phyloP scores from a whole-genome alignment of 2,888 invertebrate species.

The Stratiomys singularior region DNA sequence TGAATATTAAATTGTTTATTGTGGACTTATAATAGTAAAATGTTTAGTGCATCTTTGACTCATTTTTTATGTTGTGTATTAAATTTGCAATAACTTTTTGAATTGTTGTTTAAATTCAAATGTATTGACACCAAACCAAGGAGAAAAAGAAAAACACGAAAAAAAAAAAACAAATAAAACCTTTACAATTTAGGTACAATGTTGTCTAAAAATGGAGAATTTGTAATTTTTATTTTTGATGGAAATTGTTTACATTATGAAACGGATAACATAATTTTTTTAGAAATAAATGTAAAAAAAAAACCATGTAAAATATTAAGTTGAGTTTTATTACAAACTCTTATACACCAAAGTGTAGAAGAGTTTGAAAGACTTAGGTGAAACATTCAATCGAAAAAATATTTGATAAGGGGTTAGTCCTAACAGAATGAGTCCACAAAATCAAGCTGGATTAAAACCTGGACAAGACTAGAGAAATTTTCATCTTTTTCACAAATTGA shows the following conservation, averaged over 20 bases:
- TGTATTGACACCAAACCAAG: neutral
- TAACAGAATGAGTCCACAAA: neutral
- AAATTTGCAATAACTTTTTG: neutral
- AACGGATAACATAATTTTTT: conserved; percentile 26
- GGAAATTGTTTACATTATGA: conserved; percentile 34
- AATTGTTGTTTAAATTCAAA: conserved; percentile 31
- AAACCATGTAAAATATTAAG: too few species aligned
- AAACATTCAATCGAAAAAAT: too few species aligned
- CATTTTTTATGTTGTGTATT: neutral
- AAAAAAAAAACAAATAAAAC: neutral
- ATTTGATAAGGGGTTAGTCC: too few species aligned
- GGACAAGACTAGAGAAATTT: too few species aligned
- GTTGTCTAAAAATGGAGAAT: neutral
- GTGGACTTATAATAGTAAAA: neutral
- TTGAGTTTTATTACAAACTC: neutral
- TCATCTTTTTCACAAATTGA: too few species aligned
- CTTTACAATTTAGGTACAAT: conserved; percentile 20
- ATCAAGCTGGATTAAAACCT: too few species aligned
- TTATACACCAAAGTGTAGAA: too few species aligned
- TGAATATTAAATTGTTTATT: too few species aligned
- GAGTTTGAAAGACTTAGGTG: too few species aligned
- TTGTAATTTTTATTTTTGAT: conserved; percentile 37
- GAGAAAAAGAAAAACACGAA: neutral
- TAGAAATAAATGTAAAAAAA: conserved; percentile 24
- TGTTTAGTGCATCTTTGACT: conserved; percentile 7